A percentile compares a stretch with the other conserved stretches of the same genome.
Conservation (phyloP, 2,888 invertebrate genomes). For the Pycnomerus fuliginosus region DNA sequence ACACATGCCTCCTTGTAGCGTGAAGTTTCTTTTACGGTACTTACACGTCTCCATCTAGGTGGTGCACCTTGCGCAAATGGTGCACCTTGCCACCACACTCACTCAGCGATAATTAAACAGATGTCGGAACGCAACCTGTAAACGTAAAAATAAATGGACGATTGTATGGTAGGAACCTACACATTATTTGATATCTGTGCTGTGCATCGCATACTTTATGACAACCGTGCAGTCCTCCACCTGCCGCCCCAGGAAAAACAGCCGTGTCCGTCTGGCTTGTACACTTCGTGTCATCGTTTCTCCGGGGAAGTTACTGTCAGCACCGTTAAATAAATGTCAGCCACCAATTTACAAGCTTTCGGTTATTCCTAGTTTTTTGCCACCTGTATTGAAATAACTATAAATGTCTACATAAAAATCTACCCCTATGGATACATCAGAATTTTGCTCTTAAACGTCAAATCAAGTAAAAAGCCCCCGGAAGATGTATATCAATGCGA, state of each 20-base stretch:
- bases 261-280: conserved; percentile 25
- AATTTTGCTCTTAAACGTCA: too few relatives aligned
- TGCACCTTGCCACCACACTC: conserved; percentile 27
- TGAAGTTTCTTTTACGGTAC: conserved; percentile 31
- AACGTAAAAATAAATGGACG: conserved; percentile 6
- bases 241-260: conserved; percentile 35
- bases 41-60: conserved; percentile 26
- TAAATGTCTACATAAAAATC: too few relatives aligned
- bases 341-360: too few relatives aligned
- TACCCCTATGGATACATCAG: too few relatives aligned
- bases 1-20: too few relatives aligned
- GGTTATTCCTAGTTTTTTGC: too few relatives aligned
- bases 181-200: conserved; percentile 28
- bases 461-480: too few relatives aligned
- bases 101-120: background rate
- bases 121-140: background rate
- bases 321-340: conserved; percentile 24
- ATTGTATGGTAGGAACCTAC: conserved; percentile 25
- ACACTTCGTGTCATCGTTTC: conserved; percentile 15
- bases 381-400: too few relatives aligned
- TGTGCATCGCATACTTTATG: conserved; percentile 36
- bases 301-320: conserved; percentile 22
- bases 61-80: conserved; percentile 30
- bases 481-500: too few relatives aligned
- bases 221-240: conserved; percentile 34